Conservation (phyloP, 2,113 vertebrate species). For the Harpagus bidentatus region DNA sequence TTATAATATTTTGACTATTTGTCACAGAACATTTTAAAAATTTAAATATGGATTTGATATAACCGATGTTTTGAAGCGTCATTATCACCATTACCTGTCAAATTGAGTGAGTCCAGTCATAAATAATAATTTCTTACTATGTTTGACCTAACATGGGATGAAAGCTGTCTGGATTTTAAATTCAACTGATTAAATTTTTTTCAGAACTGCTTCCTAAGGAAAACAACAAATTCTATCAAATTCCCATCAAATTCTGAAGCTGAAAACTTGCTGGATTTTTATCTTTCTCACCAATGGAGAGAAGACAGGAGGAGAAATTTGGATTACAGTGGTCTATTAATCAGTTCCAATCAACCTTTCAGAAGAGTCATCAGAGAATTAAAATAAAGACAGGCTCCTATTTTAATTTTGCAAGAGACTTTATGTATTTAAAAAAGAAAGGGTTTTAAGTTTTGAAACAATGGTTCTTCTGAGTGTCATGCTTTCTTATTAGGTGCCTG, state of each 20-base stretch:
- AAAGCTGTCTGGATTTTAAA: background rate
- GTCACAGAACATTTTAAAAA: background rate
- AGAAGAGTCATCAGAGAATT: background rate
- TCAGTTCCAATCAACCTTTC: background rate
- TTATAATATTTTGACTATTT: background rate
- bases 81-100: background rate
- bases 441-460: background rate
- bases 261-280: background rate
- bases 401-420: background rate
- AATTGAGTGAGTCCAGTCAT: background rate
- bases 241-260: background rate
- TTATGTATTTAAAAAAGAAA: background rate
- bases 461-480: background rate
- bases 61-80: background rate
- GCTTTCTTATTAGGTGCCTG: background rate
- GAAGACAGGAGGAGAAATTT: background rate
- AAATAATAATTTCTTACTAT: background rate
- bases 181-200: background rate
- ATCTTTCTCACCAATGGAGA: background rate
- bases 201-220: background rate
- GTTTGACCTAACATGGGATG: background rate
- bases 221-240: background rate
- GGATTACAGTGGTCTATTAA: background rate
- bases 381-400: background rate
- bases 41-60: background rate